Evolutionary conservation across 2,888 invertebrate genomes (phyloP), one percentile per base, ranked within the genome.

Genomic region (Willowsia nigromaculata): DNA sequence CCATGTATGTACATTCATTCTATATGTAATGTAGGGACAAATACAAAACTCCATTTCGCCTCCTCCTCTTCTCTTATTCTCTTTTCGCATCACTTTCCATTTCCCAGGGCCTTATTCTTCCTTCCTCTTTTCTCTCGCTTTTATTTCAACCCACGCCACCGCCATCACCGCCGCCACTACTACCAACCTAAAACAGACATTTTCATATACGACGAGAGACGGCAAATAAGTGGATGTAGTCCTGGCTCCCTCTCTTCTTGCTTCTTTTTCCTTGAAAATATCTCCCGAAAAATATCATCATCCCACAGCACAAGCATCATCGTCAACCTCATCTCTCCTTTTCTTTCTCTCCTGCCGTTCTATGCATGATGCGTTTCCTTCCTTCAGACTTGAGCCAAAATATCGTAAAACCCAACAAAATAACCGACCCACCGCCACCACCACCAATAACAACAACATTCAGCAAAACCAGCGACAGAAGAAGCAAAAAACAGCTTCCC

Each of bases 31-130:
- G 25, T 3, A 56, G 22, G 56, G 5, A 56, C 22, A 15, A n/a
- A n/a, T 56, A 15, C 37, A 33, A 15, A 22, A 43, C 7, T 43
- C 15, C 22, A 27, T 18, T 40, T 86, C 56, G 37, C 86, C 30
- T 47, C 85, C 27, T 15, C 47, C 33, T 68, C 65, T 47, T 47
- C 43, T 33, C n/a, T n/a, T n/a, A 50, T 25, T 43, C 30, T 50
- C 53, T 56, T 22, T 15, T 53, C 84, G 40, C 71, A 71, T 84
- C 84, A 84, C 88, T 82, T 88, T 88, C 76, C 83, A 88, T 88
- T 88, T 88, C 88, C 88, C 88, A 82, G 83, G 88, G 88, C 88
- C 88, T 88, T 88, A 71, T 85, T 85, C 50, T 76, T 62, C 74
- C 68, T 43, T 65, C 37, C 33, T 56, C 50, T 40, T 43, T 40